These are phyloP conservation scores for Clytia hemisphaerica DNA, from an alignment of 30 jellyfish, hydroid and myxozoan species.

Conservation along the genomic window DNA sequence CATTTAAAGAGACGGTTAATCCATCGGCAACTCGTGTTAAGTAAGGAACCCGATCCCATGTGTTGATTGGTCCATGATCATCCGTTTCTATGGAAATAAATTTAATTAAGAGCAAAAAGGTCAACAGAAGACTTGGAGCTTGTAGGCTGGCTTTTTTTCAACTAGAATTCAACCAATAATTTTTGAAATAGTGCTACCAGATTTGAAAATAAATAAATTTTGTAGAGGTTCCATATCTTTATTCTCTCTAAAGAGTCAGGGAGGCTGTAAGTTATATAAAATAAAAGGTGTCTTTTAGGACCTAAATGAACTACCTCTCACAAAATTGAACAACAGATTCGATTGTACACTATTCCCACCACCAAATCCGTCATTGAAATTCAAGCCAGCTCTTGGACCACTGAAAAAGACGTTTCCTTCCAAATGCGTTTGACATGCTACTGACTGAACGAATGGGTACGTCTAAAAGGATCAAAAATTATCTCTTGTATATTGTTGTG, in stretches of 20 bases:
- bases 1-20: slow-evolving; percentile 33
- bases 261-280: neutral
- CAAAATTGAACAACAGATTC: slow-evolving; percentile 74
- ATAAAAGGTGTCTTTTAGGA: neutral
- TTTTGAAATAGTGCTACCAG: too few relatives aligned
- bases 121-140: neutral
- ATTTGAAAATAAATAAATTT: too few relatives aligned
- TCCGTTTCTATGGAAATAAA: slow-evolving; percentile 47
- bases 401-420: slow-evolving; percentile 88
- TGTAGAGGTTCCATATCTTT: neutral
- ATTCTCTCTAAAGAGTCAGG: neutral
- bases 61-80: slow-evolving; percentile 92
- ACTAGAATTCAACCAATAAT: too few relatives aligned
- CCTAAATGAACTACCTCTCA: slow-evolving; percentile 52
- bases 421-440: slow-evolving; percentile 58
- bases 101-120: neutral
- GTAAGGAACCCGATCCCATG: slow-evolving; percentile 95
- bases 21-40: slow-evolving; percentile 65
- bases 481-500: neutral
- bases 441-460: slow-evolving; percentile 72
- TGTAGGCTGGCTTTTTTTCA: too few relatives aligned
- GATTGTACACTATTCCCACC: slow-evolving; percentile 74
- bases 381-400: slow-evolving; percentile 93
- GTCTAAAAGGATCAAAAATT: slow-evolving; percentile 39
- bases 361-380: slow-evolving; percentile 95